These are phyloP conservation scores for Galaxea fascicularis DNA, from an alignment of 92 coral and sea anemone species.

Conservation along the genomic window DNA sequence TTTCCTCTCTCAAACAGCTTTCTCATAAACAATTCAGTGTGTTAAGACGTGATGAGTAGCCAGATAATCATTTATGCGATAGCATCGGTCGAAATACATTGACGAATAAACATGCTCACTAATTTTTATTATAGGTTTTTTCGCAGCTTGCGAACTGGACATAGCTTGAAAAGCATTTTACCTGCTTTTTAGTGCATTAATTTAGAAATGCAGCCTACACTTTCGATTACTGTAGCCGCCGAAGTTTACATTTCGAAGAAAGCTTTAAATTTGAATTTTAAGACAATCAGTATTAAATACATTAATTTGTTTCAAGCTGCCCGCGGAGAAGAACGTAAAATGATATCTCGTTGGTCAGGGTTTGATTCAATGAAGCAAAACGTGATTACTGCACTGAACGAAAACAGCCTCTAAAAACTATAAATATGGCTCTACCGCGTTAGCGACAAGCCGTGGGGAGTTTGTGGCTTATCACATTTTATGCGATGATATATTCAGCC, in stretches of 20 bases:
- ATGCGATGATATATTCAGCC: not conserved
- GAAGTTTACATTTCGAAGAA: too few relatives aligned
- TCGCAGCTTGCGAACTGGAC: not conserved
- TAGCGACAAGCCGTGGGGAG: slow-evolving; percentile 41
- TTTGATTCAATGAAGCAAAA: not conserved
- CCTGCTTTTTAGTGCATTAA: not conserved
- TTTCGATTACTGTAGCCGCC: too few relatives aligned
- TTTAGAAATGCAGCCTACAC: not conserved
- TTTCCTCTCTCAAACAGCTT: slow-evolving; percentile 4
- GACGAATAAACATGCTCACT: not conserved
- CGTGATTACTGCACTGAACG: too few relatives aligned
- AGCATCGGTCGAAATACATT: slow-evolving; percentile 24
- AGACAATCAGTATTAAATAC: too few relatives aligned
- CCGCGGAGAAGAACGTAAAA: not conserved
- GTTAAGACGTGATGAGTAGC: slow-evolving; percentile 16
- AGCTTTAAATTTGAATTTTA: too few relatives aligned
- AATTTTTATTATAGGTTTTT: not conserved
- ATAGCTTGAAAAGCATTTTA: not conserved
- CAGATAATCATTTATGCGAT: slow-evolving; percentile 2
- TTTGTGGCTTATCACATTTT: slow-evolving; percentile 31
- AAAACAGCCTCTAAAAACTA: slow-evolving; percentile 5
- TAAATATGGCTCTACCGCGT: slow-evolving; percentile 45
- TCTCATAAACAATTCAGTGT: slow-evolving; percentile 47
- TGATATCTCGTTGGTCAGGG: not conserved
- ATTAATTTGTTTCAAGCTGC: not conserved